Evolutionary conservation across 2,113 vertebrate species (phyloP).

Genomic region (Echinops telfairi): DNA sequence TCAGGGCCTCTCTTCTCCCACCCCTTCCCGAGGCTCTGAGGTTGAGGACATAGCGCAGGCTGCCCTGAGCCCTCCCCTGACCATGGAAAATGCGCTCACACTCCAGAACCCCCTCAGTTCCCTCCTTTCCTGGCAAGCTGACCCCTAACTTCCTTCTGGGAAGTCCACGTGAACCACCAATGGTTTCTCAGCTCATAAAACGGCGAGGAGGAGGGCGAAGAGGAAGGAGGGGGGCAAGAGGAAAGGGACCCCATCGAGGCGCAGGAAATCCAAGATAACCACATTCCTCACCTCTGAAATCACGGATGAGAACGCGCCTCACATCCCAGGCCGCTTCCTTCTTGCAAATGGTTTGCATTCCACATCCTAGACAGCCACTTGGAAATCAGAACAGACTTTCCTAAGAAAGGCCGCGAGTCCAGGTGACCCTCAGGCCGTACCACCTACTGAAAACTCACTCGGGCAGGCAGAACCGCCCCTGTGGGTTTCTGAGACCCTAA

Average conservation of each 20-base stretch:
- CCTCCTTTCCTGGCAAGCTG: neutral
- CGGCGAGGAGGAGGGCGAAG: slow-evolving; percentile 19
- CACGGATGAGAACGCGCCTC: neutral
- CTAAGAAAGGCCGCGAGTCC: neutral
- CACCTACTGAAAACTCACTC: neutral
- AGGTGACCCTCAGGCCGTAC: neutral
- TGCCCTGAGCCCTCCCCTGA: neutral
- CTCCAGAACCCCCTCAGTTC: neutral
- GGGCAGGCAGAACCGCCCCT: no score
- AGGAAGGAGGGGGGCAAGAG: slow-evolving; percentile 29
- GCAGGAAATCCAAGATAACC: slow-evolving; percentile 64
- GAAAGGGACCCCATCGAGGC: neutral
- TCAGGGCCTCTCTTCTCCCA: neutral
- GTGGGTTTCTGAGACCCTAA: no score
- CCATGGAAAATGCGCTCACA: neutral
- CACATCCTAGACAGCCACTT: neutral
- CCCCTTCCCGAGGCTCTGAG: neutral
- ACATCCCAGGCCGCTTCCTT: slow-evolving; percentile 50
- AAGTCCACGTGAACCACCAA: neutral
- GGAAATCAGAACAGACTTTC: slow-evolving; percentile 16
- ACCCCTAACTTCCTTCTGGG: slow-evolving; percentile 41
- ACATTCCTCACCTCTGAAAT: slow-evolving; percentile 70
- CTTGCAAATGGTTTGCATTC: slow-evolving; percentile 41
- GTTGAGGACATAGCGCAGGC: rapidly evolving
- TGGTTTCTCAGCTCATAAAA: slow-evolving; percentile 52